Base-by-base conservation (phyloP, 1,140 invertebrate genomes). In the Zaprionus ghesquierei region DNA sequence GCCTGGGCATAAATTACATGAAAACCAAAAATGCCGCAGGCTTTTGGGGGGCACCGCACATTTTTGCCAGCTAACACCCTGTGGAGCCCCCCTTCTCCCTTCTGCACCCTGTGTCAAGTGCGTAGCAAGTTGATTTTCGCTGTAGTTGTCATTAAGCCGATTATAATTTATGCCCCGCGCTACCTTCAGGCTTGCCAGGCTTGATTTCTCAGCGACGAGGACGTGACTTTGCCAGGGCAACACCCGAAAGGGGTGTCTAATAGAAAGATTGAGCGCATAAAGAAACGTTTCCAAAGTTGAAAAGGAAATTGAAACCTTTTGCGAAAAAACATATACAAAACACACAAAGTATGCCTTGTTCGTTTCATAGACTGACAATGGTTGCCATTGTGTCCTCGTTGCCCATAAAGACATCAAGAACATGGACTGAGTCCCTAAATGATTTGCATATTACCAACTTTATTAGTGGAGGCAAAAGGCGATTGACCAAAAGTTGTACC, bases 141-240 rank as follows among this genome's bases (percentile, higher is more conserved):
- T 75, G 77, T 71, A 77, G 66, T 87, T 84, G 85, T 85, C 85
- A 84, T 89, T 89, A 89, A 89, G 85, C 85, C 80, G 84, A 89
- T 89, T 89, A 89, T 89, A 89, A 89, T 89, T 89, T 89, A 89
- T 80, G 70, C 82, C 62, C 69, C 53, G 46, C 56, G 35, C 35
- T 38, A 38, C 35, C 35, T 41, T 38, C n/a, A n/a, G n/a, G n/a
- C n/a, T 22, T 53, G 27, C 8, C 49, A 5, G 27, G 20, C 63
- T 66, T 72, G 46, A 62, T 73, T 72, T 66, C 49, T 56, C 9
- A 51, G 23, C 53, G 25, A 50, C 38, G 33, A 2, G 49, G 35
- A 20, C 69, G 63, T 55, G 63, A 66, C 54, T 72, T 72, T 72
- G 20, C 27, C 44, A 3, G 18, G 41, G 41, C 2, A 46, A 44